A percentile compares a stretch with the other conserved stretches of the same genome.
These are phyloP conservation scores for Mormyrops attenuatus DNA, from an alignment of 2,797 vertebrate species.

Conservation along the genomic window DNA sequence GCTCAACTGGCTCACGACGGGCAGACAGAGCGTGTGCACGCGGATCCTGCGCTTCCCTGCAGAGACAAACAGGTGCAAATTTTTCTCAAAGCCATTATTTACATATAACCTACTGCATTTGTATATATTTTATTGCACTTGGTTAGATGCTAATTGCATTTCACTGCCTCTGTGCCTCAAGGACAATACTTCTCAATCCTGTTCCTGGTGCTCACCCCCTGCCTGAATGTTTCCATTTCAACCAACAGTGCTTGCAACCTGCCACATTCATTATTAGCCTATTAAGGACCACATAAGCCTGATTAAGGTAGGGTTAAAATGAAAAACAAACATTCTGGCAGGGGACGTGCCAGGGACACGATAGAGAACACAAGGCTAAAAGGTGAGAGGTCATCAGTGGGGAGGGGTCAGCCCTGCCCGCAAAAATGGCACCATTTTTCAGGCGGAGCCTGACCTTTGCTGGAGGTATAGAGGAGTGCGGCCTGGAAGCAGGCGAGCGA, in stretches of 20 bases:
- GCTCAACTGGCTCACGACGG: slow-evolving; percentile 81
- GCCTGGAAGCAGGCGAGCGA: slow-evolving; percentile 94
- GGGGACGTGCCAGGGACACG: not conserved
- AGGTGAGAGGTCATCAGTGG: not conserved
- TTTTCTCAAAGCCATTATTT: not conserved
- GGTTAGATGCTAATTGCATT: not conserved
- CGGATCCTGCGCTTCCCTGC: slow-evolving; percentile 89
- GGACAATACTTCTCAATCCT: not conserved
- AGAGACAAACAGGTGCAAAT: not conserved
- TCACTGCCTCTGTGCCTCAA: not conserved
- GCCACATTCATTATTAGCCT: not conserved
- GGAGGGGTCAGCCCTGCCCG: not conserved
- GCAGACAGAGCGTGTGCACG: slow-evolving; percentile 91
- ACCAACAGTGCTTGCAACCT: not conserved
- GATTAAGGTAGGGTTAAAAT: not conserved
- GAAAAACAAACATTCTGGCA: not conserved
- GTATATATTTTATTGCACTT: not conserved
- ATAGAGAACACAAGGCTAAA: not conserved
- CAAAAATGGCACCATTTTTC: not conserved
- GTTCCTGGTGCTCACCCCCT: not conserved
- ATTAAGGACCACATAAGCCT: not conserved
- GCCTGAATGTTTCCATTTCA: not conserved
- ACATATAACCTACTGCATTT: not conserved
- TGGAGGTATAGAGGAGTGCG: slow-evolving; percentile 91
- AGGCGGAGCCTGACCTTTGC: slow-evolving; percentile 71